Evolutionary conservation across 2,113 vertebrate species (phyloP).

Genomic region (Lepus americanus): DNA sequence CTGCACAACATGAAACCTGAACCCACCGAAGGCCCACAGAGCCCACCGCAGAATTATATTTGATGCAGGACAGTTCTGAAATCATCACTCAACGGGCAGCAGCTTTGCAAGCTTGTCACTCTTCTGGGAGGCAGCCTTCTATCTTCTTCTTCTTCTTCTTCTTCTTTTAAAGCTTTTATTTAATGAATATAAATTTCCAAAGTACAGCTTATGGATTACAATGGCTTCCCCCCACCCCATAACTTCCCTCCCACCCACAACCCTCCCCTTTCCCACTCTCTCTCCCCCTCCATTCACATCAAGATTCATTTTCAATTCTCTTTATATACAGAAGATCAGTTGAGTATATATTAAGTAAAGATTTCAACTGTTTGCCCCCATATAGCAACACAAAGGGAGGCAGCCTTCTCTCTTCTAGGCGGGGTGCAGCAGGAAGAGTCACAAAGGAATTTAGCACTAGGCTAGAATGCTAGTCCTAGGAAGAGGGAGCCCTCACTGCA

Average conservation of each 20-base stretch:
- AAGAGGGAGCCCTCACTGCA: constrained; percentile 22
- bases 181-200: too few species aligned
- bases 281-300: too few species aligned
- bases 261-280: too few species aligned
- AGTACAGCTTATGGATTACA: too few species aligned
- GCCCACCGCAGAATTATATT: neutral
- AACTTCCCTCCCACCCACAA: too few species aligned
- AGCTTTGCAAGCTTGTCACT: neutral
- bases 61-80: neutral
- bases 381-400: neutral
- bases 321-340: too few species aligned
- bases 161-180: too few species aligned
- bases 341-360: too few species aligned
- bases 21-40: constrained; percentile 46
- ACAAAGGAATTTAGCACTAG: neutral
- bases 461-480: neutral
- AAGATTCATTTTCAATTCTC: too few species aligned
- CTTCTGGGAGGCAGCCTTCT: constrained; percentile 22
- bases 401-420: neutral
- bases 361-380: too few species aligned
- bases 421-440: neutral
- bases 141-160: neutral
- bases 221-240: too few species aligned
- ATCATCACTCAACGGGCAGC: neutral
- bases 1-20: constrained; percentile 19